Evolutionary conservation across 2,888 invertebrate species (phyloP), one percentile per base, ranked within the genome.

Genomic region (Tetanocera ferruginea): DNA sequence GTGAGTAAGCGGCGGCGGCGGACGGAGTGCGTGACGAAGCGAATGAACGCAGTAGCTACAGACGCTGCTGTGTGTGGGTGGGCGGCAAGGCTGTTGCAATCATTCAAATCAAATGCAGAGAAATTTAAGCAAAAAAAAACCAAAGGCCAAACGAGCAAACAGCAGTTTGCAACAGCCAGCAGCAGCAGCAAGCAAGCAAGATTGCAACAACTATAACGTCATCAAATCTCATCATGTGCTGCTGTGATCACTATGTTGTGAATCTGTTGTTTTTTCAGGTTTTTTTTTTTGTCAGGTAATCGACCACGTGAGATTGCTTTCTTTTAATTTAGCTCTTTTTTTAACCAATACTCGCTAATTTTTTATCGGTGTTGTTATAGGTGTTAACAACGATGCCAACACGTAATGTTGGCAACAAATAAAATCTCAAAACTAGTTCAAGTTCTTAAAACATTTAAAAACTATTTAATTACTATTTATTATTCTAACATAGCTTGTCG

Each of bases 21-120:
- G n/a, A 34, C 34, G 31, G 64, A 64, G 49, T 49, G 62, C 55
- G 37, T n/a, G 25, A 51, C 31, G 73, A 19, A 62, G 49, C 17
- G 28, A 62, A 17, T 49, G 51, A 51, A 43, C 62, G 60, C 62
- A 17, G 37, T 11, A 17, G 19, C 60, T 19, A 52, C 52, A 52
- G 31, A 23, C 66, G 51, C 66, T 8, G 28, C 19, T 51, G 74
- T 57, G 25, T 23, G 79, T 79, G 73, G 79, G 69, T 74, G 79
- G 76, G 37, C 43, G 51, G 23, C 64, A 76, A 62, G 69, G 77
- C 72, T 77, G 66, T 55, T 64, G 72, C 72, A 43, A 57, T 64
- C 51, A 76, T 31, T 57, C 19, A 49, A 64, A 74, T 49, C 74
- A 25, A 69, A 69, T 69, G 37, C 49, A 34, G 25, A 70, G 70